Base-by-base conservation (phyloP, 2,888 invertebrate species). In the Rhodophaea formosa region DNA sequence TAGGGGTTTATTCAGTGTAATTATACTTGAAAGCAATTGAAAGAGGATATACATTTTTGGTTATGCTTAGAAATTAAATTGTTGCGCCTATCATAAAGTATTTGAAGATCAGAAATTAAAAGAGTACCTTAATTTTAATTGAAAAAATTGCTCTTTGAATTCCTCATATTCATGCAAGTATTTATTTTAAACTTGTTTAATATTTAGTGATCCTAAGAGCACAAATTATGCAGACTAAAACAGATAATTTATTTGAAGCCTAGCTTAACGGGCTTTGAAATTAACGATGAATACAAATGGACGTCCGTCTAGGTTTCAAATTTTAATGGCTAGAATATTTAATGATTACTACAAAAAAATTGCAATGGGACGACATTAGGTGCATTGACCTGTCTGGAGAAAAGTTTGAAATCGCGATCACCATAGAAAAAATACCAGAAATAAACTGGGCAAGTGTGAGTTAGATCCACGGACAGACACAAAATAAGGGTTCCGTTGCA, bases 321-420 rank as follows among this genome's bases (percentile, higher is more conserved):
- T 39, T 14, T 30, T 32, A 51, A 51, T 51, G 35, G 8, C 51
- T 17, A 30, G 12, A 54, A 54, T 44, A 29, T 43, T 53, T 43
- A 53, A 53, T 43, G 14, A 43, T 12, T 32, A 15, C 16, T 15
- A 32, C 32, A 39, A 52, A 45, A 23, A 45, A 45, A 29, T 30
- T 12, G 46, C 23, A 23, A 23, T 46, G 23, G 8, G 5, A 29
- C 53, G 43, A 32, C 30, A 30, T 32, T 51, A 16, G 30, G 54
- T 29, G 15, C 54, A 54, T 54, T 44, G 54, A 54, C 54, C 54
- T 54, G 54, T 45, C 32, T 54, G 30, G 54, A 12, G 15, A 45
- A 54, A 45, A 12, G 12, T 12, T 8, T 3, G 3, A 35, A 39
- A 39, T 39, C 39, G 1, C 12, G 39, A 39, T 39, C 39, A 39